phyloP scores from a whole-genome alignment of 2,888 invertebrate genomes.

The Polyploca ridens region DNA sequence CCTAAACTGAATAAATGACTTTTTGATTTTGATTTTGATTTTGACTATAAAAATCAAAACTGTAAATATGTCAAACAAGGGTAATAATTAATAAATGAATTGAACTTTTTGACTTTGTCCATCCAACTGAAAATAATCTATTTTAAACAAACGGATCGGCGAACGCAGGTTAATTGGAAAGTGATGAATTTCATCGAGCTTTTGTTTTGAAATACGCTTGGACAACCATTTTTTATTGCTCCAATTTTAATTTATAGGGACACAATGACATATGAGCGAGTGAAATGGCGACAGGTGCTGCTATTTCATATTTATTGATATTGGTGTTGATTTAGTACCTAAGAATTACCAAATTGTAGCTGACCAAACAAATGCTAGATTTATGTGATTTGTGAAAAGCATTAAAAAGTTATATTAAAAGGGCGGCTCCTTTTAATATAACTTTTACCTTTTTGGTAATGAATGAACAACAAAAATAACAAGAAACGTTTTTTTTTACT shows the following conservation, averaged over 20 bases:
- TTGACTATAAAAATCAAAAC: background rate
- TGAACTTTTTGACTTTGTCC: constrained; percentile 47
- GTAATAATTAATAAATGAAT: constrained; percentile 24
- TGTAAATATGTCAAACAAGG: background rate
- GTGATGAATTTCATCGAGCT: constrained; percentile 51
- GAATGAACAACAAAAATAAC: too few species aligned
- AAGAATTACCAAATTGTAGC: background rate
- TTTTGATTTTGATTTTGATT: too few species aligned
- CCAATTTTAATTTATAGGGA: constrained; percentile 1
- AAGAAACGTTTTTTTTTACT: too few species aligned
- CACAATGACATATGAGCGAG: background rate
- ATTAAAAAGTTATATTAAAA: too few species aligned
- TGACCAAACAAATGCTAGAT: too few species aligned
- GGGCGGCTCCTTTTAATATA: too few species aligned
- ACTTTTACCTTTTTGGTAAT: too few species aligned
- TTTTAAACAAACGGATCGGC: constrained; percentile 54
- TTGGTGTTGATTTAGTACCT: background rate
- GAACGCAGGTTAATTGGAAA: constrained; percentile 57
- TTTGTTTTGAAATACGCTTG: constrained; percentile 17
- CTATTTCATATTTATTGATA: background rate
- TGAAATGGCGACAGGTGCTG: background rate
- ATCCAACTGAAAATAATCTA: constrained; percentile 49
- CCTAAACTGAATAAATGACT: too few species aligned
- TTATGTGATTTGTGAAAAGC: too few species aligned
- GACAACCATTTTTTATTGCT: background rate